Percentiles rank a stretch among this genome's conserved stretches.
These are phyloP conservation scores for Ciconia boyciana DNA, from an alignment of 2,113 vertebrate species.

Conservation along the genomic window DNA sequence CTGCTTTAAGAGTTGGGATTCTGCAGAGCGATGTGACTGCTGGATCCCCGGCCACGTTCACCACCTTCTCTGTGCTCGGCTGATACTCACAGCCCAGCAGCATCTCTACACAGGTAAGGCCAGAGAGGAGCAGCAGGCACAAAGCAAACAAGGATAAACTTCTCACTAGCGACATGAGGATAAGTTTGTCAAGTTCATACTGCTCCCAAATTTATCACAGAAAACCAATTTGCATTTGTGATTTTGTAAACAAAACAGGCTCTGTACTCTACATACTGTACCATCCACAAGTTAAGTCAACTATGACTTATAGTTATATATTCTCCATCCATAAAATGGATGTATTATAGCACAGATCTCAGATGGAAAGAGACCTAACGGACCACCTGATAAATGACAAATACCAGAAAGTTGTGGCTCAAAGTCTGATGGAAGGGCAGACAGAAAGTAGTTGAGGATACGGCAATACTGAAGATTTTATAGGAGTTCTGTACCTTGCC, in stretches of 20 bases:
- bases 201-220: neutral
- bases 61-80: neutral
- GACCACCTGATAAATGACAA: neutral
- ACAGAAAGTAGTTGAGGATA: neutral
- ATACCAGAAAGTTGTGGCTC: neutral
- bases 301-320: neutral
- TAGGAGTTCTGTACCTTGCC: neutral
- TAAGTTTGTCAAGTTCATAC: neutral
- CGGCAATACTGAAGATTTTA: neutral
- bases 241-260: neutral
- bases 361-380: neutral
- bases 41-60: neutral
- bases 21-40: neutral
- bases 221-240: neutral
- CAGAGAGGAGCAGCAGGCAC: neutral
- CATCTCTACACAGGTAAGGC: neutral
- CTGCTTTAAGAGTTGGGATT: neutral
- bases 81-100: neutral
- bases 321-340: neutral
- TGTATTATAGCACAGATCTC: neutral
- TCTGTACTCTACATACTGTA: neutral
- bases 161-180: neutral
- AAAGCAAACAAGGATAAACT: neutral
- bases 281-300: neutral
- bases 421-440: neutral